phyloP scores from a whole-genome alignment of 1,140 invertebrate genomes.

The Brachionus asplanchnoidis region DNA sequence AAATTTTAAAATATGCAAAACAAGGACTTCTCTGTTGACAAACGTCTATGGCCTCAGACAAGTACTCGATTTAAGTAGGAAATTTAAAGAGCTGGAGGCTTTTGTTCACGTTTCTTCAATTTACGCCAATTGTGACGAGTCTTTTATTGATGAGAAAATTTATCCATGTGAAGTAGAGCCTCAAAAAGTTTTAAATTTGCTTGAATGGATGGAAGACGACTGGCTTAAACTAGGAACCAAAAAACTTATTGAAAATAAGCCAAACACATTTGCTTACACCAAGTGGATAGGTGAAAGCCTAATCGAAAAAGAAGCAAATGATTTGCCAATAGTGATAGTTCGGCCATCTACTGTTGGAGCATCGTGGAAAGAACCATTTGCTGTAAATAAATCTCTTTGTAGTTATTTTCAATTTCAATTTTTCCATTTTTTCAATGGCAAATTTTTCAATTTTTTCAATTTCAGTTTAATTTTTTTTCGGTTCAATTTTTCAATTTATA shows the following conservation, averaged over 20 bases:
- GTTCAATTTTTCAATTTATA: too few species aligned
- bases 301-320: slow-evolving; percentile 60
- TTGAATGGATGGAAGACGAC: slow-evolving; percentile 65
- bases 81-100: slow-evolving; percentile 46
- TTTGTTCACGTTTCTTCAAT: slow-evolving; percentile 60
- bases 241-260: slow-evolving; percentile 49
- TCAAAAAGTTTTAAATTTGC: slow-evolving; percentile 76
- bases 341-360: slow-evolving; percentile 89
- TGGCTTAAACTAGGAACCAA: slow-evolving; percentile 54
- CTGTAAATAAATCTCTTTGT: slow-evolving; percentile 50
- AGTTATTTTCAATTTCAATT: too few species aligned
- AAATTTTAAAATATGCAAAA: neutral
- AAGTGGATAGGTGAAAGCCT: slow-evolving; percentile 59
- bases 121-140: slow-evolving; percentile 60
- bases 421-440: too few species aligned
- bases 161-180: slow-evolving; percentile 83
- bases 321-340: slow-evolving; percentile 73
- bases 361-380: slow-evolving; percentile 82
- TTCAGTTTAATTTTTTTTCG: too few species aligned
- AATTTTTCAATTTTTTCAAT: too few species aligned
- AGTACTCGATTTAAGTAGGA: slow-evolving; percentile 55
- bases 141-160: slow-evolving; percentile 62
- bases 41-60: slow-evolving; percentile 58
- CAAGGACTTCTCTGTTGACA: slow-evolving; percentile 51
- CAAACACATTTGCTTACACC: slow-evolving; percentile 61